phyloP scores from a whole-genome alignment of 1,140 invertebrate genomes.

The Paracyclopina nana region DNA sequence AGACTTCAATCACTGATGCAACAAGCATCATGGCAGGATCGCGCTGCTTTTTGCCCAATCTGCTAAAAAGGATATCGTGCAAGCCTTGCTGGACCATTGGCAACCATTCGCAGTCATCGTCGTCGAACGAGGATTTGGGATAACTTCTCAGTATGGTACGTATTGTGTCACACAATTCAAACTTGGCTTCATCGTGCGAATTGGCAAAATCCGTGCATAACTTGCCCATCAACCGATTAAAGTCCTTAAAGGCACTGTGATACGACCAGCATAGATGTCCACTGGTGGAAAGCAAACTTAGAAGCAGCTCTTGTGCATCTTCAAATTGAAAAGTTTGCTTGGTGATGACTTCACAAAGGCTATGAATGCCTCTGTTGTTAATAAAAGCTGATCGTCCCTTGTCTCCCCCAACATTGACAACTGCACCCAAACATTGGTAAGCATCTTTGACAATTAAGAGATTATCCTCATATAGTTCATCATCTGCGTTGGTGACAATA shows the following conservation, averaged over 20 bases:
- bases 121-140: conserved; percentile 17
- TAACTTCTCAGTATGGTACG: conserved; percentile 50
- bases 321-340: conserved; percentile 67
- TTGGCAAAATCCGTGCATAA: conserved; percentile 64
- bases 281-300: conserved; percentile 31
- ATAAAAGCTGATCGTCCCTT: conserved; percentile 20
- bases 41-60: conserved; percentile 62
- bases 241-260: conserved; percentile 36
- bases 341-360: conserved; percentile 60
- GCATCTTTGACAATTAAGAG: conserved; percentile 69
- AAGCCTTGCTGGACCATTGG: conserved; percentile 18
- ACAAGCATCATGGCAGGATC: conserved; percentile 65
- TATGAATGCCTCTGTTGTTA: conserved; percentile 44
- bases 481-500: conserved; percentile 54
- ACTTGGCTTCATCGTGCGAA: conserved; percentile 64
- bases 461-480: conserved; percentile 48
- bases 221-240: conserved; percentile 59
- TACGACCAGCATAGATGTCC: conserved; percentile 7
- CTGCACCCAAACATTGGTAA: conserved; percentile 53
- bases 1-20: conserved; percentile 49
- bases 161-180: conserved; percentile 54
- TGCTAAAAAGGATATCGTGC: conserved; percentile 55
- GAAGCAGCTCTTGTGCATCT: conserved; percentile 54
- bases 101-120: conserved; percentile 10
- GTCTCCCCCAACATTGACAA: conserved; percentile 18